These are phyloP conservation scores for Lithophane semibrunnea DNA, from an alignment of 2,888 invertebrate species.

Conservation along the genomic window DNA sequence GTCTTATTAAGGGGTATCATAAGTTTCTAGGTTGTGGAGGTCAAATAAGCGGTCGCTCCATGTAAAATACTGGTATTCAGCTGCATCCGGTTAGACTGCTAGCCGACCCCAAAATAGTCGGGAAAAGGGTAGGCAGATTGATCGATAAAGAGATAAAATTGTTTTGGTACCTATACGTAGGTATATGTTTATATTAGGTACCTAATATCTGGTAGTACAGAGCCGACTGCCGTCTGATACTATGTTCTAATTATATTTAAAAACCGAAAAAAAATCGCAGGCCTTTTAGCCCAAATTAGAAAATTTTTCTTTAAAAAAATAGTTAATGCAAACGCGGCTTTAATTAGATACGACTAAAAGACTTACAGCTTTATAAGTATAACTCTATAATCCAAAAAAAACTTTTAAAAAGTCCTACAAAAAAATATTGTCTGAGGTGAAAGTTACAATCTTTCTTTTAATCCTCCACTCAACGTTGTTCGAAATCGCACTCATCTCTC, in stretches of 20 bases:
- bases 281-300: too few relatives aligned
- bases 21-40: too few relatives aligned
- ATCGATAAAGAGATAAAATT: background rate
- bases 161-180: background rate
- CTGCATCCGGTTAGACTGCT: too few relatives aligned
- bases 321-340: background rate
- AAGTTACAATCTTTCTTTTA: constrained; percentile 23
- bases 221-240: too few relatives aligned
- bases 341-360: background rate
- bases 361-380: background rate
- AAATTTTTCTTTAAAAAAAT: background rate
- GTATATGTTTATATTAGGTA: background rate
- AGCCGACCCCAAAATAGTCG: too few relatives aligned
- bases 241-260: too few relatives aligned
- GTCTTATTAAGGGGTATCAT: too few relatives aligned
- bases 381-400: background rate
- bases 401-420: background rate
- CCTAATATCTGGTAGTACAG: background rate
- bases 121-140: too few relatives aligned
- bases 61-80: too few relatives aligned
- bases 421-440: constrained; percentile 4
- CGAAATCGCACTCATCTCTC: constrained; percentile 7
- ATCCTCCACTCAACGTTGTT: constrained; percentile 3
- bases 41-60: too few relatives aligned
- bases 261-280: too few relatives aligned